Percentiles rank a stretch among this genome's conserved stretches.
Conservation (phyloP, 1,140 invertebrate genomes). For the Lepidurus apus region DNA sequence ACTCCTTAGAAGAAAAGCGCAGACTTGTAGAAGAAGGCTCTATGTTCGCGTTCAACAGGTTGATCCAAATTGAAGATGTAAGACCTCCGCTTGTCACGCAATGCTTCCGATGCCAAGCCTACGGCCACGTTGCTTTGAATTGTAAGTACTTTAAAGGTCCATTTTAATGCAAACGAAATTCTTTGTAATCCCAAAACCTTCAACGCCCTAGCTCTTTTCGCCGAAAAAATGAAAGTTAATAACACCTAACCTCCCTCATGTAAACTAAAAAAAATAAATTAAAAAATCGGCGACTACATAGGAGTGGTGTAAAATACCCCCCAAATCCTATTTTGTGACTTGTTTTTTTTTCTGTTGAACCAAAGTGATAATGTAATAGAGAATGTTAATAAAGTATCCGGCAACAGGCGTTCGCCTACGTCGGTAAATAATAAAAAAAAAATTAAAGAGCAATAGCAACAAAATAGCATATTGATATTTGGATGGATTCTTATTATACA, state of each 20-base stretch:
- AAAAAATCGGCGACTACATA: neutral
- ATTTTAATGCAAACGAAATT: too few relatives aligned
- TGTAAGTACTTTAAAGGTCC: neutral
- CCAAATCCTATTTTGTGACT: neutral
- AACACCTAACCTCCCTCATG: too few relatives aligned
- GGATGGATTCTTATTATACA: too few relatives aligned
- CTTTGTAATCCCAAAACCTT: too few relatives aligned
- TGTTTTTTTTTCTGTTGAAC: neutral
- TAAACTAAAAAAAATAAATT: neutral
- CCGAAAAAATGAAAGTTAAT: too few relatives aligned
- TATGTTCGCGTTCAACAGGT: neutral
- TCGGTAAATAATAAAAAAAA: neutral
- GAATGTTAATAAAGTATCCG: conserved; percentile 1
- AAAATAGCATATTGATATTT: too few relatives aligned
- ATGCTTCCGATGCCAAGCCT: neutral
- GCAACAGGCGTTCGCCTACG: neutral
- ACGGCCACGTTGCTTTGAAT: neutral
- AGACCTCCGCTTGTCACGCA: neutral
- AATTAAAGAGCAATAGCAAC: too few relatives aligned
- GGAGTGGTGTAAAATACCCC: neutral
- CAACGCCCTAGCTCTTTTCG: too few relatives aligned
- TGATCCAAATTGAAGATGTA: neutral
- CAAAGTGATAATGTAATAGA: conserved; percentile 1
- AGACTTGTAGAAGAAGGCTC: neutral
- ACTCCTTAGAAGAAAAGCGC: neutral